A percentile compares a stretch with the other conserved stretches of the same genome.
phyloP scores from a whole-genome alignment of 2,888 invertebrate species.

The Thereva nobilitata region DNA sequence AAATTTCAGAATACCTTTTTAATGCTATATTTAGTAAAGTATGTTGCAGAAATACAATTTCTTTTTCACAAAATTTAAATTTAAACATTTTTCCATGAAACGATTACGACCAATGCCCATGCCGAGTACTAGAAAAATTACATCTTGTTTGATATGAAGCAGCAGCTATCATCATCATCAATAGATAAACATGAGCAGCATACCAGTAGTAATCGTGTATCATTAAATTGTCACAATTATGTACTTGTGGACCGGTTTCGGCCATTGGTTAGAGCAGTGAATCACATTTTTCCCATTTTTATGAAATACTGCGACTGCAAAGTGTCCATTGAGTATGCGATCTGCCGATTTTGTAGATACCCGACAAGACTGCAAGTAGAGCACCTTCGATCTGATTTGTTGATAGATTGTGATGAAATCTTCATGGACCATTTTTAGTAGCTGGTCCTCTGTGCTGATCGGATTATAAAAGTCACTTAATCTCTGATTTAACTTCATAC shows the following conservation, averaged over 20 bases:
- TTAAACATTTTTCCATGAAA: no score
- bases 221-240: not conserved
- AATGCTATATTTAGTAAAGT: no score
- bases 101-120: no score
- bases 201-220: not conserved
- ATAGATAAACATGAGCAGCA: no score
- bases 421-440: conserved; percentile 37
- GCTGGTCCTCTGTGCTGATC: conserved; percentile 19
- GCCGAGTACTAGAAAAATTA: no score
- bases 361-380: conserved; percentile 1
- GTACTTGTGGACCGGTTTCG: not conserved
- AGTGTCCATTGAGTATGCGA: not conserved
- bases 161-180: no score
- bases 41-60: no score
- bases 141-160: no score
- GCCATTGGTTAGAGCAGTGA: conserved; percentile 8
- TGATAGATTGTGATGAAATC: conserved; percentile 32
- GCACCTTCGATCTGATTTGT: conserved; percentile 25
- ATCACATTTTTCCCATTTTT: conserved; percentile 20
- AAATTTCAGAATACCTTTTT: no score
- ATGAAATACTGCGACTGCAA: not conserved
- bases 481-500: conserved; percentile 54
- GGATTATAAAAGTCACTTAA: conserved; percentile 55
- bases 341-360: conserved; percentile 24
- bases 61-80: no score